phyloP scores from a whole-genome alignment of 2,113 vertebrate species.

The Pan paniscus region DNA sequence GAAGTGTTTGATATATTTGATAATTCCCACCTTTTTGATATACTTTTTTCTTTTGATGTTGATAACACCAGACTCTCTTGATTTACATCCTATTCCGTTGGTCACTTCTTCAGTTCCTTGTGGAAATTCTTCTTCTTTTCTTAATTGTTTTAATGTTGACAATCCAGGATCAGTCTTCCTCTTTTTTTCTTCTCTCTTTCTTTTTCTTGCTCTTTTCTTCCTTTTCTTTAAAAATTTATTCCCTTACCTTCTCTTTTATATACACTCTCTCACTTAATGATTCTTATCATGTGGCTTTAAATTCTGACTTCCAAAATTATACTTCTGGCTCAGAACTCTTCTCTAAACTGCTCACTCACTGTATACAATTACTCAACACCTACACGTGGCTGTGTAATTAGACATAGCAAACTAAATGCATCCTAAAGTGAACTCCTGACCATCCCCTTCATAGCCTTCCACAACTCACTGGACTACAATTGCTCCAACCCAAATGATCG shows the following conservation, averaged over 20 bases:
- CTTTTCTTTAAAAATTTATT: background rate
- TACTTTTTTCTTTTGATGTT: background rate
- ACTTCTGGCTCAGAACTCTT: background rate
- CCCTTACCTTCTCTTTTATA: background rate
- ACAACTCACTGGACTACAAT: background rate
- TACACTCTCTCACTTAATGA: background rate
- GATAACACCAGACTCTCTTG: background rate
- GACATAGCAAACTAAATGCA: background rate
- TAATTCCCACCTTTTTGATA: background rate
- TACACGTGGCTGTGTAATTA: background rate
- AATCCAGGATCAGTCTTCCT: background rate
- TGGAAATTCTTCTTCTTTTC: background rate
- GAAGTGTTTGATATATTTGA: background rate
- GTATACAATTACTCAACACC: background rate
- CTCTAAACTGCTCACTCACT: background rate
- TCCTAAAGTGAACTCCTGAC: background rate
- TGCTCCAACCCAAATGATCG: background rate
- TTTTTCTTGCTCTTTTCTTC: background rate
- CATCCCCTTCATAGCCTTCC: background rate
- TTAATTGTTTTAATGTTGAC: background rate
- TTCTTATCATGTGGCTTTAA: background rate
- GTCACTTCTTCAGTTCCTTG: background rate
- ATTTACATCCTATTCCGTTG: background rate
- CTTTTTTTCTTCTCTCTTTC: too few species aligned
- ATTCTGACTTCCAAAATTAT: background rate